A percentile compares a stretch with the other conserved stretches of the same genome.
phyloP scores from a whole-genome alignment of 2,888 invertebrate species.

The Automeris io region DNA sequence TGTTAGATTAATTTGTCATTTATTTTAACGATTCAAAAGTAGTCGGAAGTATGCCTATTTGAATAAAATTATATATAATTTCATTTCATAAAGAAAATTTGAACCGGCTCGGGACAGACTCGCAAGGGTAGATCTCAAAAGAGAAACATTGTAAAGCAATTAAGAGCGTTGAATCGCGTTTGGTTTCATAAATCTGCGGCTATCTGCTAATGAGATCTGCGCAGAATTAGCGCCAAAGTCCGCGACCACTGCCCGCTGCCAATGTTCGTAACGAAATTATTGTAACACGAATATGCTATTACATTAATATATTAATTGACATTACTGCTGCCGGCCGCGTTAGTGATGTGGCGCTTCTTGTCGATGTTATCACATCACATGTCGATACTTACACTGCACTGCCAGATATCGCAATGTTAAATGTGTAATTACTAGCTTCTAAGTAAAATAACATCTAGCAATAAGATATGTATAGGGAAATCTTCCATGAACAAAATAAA shows the following conservation, averaged over 20 bases:
- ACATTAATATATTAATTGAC: conserved; percentile 8
- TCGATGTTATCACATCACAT: not conserved
- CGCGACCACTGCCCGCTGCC: conserved; percentile 14
- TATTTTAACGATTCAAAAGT: too few relatives aligned
- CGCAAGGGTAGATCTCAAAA: conserved; percentile 19
- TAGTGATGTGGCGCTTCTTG: not conserved
- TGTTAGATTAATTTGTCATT: too few relatives aligned
- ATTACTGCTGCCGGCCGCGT: not conserved
- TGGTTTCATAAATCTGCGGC: conserved; percentile 30
- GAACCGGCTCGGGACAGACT: too few relatives aligned
- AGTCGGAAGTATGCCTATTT: too few relatives aligned
- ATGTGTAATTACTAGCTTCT: too few relatives aligned
- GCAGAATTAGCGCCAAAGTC: conserved; percentile 30
- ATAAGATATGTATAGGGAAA: too few relatives aligned
- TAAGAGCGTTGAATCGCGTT: conserved; percentile 22
- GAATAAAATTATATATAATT: too few relatives aligned
- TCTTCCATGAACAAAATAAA: too few relatives aligned
- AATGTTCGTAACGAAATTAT: conserved; percentile 16
- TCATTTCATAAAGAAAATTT: too few relatives aligned
- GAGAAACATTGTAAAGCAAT: conserved; percentile 24
- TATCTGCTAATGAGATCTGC: conserved; percentile 38
- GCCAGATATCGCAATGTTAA: too few relatives aligned
- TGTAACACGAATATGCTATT: conserved; percentile 10
- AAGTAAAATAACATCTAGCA: too few relatives aligned
- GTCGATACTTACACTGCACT: not conserved